Conservation (phyloP, 2,797 vertebrate genomes). For the Aratinga solstitialis region DNA sequence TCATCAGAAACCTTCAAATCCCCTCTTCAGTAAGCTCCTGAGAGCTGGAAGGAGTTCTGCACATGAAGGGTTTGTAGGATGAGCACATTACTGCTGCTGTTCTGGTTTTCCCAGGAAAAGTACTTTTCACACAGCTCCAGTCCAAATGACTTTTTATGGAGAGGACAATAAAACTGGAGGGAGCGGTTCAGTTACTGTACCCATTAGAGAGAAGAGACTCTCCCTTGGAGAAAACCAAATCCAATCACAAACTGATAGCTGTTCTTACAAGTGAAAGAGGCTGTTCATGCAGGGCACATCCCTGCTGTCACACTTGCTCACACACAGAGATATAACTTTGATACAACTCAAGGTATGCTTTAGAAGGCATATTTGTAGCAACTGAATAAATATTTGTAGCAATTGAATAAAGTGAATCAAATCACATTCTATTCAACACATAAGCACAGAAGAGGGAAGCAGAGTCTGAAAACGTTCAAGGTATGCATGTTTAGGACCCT, state of each 20-base stretch:
- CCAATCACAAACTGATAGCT: background rate
- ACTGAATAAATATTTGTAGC: background rate
- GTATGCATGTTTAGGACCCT: background rate
- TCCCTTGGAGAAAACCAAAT: background rate
- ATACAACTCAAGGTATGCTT: background rate
- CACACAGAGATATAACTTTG: background rate
- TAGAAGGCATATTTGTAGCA: background rate
- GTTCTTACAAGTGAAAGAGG: background rate
- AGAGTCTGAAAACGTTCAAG: background rate
- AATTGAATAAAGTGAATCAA: background rate
- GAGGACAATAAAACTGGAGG: background rate
- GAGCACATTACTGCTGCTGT: background rate
- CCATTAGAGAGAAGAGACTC: background rate
- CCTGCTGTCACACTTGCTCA: background rate
- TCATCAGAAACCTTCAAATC: background rate
- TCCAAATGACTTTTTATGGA: background rate
- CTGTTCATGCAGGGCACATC: background rate
- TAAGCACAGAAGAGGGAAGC: background rate
- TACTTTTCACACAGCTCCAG: background rate
- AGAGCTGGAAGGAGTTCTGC: background rate
- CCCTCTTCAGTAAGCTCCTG: background rate
- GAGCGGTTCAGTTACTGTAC: background rate
- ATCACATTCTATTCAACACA: background rate
- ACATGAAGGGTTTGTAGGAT: background rate
- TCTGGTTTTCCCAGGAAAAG: background rate